Evolutionary conservation across 2,888 invertebrate species (phyloP).

Genomic region (Eupelmus urozonus): DNA sequence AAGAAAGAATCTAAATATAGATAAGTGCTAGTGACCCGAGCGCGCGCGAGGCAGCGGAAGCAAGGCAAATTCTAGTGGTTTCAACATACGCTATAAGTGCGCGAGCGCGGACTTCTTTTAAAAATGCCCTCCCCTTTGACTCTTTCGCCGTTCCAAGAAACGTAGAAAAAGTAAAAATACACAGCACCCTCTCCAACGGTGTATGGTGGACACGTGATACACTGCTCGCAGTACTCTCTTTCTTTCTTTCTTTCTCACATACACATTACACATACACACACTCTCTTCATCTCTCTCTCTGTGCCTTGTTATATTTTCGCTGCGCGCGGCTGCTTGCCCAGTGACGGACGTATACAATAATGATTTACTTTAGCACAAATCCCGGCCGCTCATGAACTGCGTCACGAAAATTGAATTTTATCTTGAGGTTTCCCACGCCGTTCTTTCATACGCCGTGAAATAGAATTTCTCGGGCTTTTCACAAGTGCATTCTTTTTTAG

Average conservation of each 20-base stretch:
- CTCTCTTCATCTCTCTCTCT: too few relatives aligned
- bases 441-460: constrained; percentile 22
- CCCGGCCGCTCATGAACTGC: constrained; percentile 21
- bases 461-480: constrained; percentile 25
- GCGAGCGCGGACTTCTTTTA: constrained; percentile 28
- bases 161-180: constrained; percentile 16
- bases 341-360: constrained; percentile 39
- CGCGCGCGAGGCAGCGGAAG: constrained; percentile 64
- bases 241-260: not conserved
- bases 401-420: constrained; percentile 46
- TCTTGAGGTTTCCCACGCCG: not conserved
- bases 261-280: too few relatives aligned
- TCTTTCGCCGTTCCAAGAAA: constrained; percentile 27
- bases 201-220: constrained; percentile 45
- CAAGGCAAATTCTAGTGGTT: constrained; percentile 68
- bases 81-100: constrained; percentile 42
- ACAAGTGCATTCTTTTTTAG: constrained; percentile 26
- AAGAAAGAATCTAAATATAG: constrained; percentile 63
- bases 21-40: constrained; percentile 61
- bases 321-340: not conserved
- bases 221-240: too few relatives aligned
- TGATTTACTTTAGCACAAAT: constrained; percentile 33
- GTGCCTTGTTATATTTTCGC: constrained; percentile 48
- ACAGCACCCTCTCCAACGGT: not conserved
- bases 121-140: constrained; percentile 44